A percentile compares a stretch with the other conserved stretches of the same genome.
Evolutionary conservation across 1,140 invertebrate species (phyloP).

Genomic region (Melanaphis sacchari): DNA sequence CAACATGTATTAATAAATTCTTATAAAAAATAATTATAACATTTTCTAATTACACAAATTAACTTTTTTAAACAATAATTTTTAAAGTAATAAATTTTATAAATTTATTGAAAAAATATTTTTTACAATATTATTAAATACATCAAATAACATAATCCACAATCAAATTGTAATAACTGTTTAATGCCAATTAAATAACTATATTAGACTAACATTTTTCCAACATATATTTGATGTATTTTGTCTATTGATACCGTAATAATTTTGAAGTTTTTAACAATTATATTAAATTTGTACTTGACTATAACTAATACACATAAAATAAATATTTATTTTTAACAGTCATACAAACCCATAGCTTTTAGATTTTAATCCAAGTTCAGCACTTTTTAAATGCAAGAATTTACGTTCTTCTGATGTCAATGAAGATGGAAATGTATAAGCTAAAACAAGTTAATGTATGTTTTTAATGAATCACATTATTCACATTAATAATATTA

Average conservation of each 20-base stretch:
- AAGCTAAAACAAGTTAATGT: constrained; percentile 22
- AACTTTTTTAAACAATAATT: too few relatives aligned
- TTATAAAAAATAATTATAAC: too few relatives aligned
- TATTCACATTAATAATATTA: not conserved
- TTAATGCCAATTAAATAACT: not conserved
- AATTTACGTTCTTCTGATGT: constrained; percentile 46
- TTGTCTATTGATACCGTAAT: not conserved
- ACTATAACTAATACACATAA: not conserved
- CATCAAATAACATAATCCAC: not conserved
- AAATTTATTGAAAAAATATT: too few relatives aligned
- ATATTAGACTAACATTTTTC: not conserved
- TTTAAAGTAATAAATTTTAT: too few relatives aligned
- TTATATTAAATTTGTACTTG: not conserved
- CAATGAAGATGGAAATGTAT: constrained; percentile 37
- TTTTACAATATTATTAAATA: not conserved
- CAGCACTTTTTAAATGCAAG: constrained; percentile 50
- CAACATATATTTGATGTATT: not conserved
- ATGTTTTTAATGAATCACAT: not conserved
- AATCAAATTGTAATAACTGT: not conserved
- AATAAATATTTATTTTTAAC: not conserved
- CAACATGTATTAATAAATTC: not conserved
- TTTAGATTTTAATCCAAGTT: constrained; percentile 54
- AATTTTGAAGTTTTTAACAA: not conserved
- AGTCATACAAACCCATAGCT: constrained; percentile 33
- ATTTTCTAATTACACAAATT: too few relatives aligned